These are phyloP conservation scores for Zosterops borbonicus DNA, from an alignment of 2,113 vertebrate species.

Conservation along the genomic window DNA sequence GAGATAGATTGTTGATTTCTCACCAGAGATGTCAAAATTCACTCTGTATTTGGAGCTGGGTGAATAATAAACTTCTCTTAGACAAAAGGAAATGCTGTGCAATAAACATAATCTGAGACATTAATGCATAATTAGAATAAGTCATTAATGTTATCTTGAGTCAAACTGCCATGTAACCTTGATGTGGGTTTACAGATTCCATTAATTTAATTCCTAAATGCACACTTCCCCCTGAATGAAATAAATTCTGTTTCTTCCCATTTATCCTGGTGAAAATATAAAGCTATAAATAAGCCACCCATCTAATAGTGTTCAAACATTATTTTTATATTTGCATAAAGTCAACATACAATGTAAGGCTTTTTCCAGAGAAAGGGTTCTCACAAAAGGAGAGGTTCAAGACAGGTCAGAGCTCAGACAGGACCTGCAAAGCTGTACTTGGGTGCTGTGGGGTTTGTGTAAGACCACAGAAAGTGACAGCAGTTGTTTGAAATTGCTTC, in stretches of 20 bases:
- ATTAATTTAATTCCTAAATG: not conserved
- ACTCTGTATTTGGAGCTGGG: not conserved
- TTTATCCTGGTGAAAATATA: not conserved
- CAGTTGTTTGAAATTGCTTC: not conserved
- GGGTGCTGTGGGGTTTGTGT: not conserved
- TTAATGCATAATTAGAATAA: not conserved
- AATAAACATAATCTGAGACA: not conserved
- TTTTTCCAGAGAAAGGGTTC: not conserved
- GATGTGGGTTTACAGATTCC: not conserved
- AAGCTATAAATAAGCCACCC: not conserved
- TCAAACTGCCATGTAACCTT: not conserved
- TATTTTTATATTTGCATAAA: not conserved
- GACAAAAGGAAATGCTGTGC: not conserved
- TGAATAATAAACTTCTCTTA: not conserved
- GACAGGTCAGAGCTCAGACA: not conserved
- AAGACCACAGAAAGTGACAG: not conserved
- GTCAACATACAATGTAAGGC: not conserved
- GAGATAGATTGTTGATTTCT: not conserved
- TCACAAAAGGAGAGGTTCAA: not conserved
- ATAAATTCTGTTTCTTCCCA: not conserved
- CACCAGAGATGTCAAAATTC: not conserved
- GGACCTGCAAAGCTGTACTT: not conserved
- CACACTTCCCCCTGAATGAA: not conserved
- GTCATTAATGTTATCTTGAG: not conserved
- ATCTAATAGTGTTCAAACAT: not conserved